These are phyloP conservation scores for Sandelia bainsii DNA, from an alignment of 2,797 vertebrate species.

Conservation along the genomic window DNA sequence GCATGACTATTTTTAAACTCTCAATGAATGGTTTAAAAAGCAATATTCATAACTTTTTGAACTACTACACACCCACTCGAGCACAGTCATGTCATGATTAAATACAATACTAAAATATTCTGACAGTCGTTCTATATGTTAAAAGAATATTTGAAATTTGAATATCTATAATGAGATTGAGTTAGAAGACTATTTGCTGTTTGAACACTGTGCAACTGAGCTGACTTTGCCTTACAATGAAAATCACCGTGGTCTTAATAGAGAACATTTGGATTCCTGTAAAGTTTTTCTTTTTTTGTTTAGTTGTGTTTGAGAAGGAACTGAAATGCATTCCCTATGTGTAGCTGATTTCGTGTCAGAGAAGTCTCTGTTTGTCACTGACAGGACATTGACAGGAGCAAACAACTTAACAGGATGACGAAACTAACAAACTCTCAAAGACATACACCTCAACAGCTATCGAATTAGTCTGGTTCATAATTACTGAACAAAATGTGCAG, in stretches of 20 bases:
- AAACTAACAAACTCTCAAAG: conserved; percentile 42
- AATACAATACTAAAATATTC: not conserved
- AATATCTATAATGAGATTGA: too few relatives aligned
- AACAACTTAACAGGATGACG: conserved; percentile 51
- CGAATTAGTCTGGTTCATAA: conserved; percentile 49
- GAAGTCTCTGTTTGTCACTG: conserved; percentile 44
- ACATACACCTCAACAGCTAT: conserved; percentile 29
- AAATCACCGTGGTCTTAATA: conserved; percentile 11
- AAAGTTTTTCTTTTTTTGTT: conserved; percentile 25
- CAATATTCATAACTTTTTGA: not conserved
- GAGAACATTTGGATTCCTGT: conserved; percentile 24
- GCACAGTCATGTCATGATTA: not conserved
- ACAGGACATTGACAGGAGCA: conserved; percentile 48
- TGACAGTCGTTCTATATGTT: too few relatives aligned
- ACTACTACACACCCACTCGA: too few relatives aligned
- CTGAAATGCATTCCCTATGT: conserved; percentile 37
- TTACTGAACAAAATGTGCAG: conserved; percentile 24
- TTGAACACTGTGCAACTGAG: too few relatives aligned
- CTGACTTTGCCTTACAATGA: conserved; percentile 8
- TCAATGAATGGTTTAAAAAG: not conserved
- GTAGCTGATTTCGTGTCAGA: conserved; percentile 46
- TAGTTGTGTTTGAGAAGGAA: conserved; percentile 22
- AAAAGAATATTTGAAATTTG: too few relatives aligned
- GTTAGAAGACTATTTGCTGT: too few relatives aligned
- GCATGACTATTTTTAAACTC: not conserved